These are phyloP conservation scores for Pomacea canaliculata DNA, from an alignment of 2,888 invertebrate genomes.

Conservation along the genomic window DNA sequence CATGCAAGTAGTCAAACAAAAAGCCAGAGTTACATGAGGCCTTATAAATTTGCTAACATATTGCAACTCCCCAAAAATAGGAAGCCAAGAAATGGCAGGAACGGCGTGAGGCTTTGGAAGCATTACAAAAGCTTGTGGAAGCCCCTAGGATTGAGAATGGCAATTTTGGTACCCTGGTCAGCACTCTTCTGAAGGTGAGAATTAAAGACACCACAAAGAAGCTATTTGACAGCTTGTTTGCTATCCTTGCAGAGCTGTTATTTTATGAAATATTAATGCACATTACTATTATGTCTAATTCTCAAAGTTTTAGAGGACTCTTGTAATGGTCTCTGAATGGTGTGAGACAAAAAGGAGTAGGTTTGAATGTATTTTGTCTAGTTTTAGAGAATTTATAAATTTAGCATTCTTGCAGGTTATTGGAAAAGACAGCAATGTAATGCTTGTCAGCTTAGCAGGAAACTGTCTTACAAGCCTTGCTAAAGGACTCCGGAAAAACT, in stretches of 20 bases:
- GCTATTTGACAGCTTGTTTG: too few species aligned
- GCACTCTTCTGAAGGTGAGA: constrained; percentile 85
- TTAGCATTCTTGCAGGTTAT: constrained; percentile 76
- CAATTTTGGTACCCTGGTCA: constrained; percentile 91
- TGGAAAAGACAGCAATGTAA: constrained; percentile 94
- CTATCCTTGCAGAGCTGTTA: too few species aligned
- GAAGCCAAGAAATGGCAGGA: constrained; percentile 97
- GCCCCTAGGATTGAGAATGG: constrained; percentile 89
- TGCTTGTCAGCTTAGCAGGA: constrained; percentile 88
- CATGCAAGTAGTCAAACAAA: too few species aligned
- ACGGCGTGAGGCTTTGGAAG: constrained; percentile 90
- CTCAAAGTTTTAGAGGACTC: too few species aligned
- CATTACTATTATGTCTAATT: not conserved
- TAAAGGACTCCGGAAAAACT: constrained; percentile 87
- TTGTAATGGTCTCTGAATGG: too few species aligned
- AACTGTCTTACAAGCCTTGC: constrained; percentile 88
- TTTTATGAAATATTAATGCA: not conserved
- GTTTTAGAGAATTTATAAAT: not conserved
- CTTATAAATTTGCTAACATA: too few species aligned
- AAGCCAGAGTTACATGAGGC: too few species aligned
- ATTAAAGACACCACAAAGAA: too few species aligned
- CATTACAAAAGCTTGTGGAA: constrained; percentile 81
- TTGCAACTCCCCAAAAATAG: constrained; percentile 36
- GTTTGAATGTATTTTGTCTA: not conserved
- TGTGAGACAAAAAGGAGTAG: not conserved